A percentile compares a stretch with the other conserved stretches of the same genome.
phyloP scores from a whole-genome alignment of 1,140 invertebrate genomes.

The Antheraea pernyi region DNA sequence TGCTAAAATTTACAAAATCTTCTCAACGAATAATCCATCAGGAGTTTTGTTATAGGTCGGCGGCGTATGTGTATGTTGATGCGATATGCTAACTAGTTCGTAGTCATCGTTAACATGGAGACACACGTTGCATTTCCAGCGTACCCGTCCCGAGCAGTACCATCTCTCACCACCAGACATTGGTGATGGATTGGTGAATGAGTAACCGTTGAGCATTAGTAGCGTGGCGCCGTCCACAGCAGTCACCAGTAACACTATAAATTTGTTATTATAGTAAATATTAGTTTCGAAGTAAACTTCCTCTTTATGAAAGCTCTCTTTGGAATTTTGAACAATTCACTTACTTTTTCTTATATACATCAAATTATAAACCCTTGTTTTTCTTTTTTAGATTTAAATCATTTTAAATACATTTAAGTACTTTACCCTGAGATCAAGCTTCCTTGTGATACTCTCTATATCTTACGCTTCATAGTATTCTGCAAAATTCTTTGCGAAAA shows the following conservation, averaged over 20 bases:
- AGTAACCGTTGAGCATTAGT: conserved; percentile 63
- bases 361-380: neutral
- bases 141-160: conserved; percentile 64
- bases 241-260: conserved; percentile 70
- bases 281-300: neutral
- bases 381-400: neutral
- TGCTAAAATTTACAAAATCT: neutral
- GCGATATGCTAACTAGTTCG: conserved; percentile 63
- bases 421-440: too few species aligned
- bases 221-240: conserved; percentile 63
- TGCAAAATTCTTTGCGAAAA: too few species aligned
- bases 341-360: neutral
- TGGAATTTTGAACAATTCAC: too few species aligned
- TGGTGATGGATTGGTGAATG: conserved; percentile 59
- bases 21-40: conserved; percentile 44
- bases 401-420: too few species aligned
- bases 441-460: too few species aligned
- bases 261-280: conserved; percentile 10
- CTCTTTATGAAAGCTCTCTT: too few species aligned
- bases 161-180: conserved; percentile 61
- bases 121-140: conserved; percentile 64
- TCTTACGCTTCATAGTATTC: too few species aligned
- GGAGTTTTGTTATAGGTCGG: conserved; percentile 52
- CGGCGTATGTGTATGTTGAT: conserved; percentile 53
- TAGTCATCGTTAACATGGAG: conserved; percentile 70